phyloP scores from a whole-genome alignment of 1,140 invertebrate species.

The Polypedilum vanderplanki region DNA sequence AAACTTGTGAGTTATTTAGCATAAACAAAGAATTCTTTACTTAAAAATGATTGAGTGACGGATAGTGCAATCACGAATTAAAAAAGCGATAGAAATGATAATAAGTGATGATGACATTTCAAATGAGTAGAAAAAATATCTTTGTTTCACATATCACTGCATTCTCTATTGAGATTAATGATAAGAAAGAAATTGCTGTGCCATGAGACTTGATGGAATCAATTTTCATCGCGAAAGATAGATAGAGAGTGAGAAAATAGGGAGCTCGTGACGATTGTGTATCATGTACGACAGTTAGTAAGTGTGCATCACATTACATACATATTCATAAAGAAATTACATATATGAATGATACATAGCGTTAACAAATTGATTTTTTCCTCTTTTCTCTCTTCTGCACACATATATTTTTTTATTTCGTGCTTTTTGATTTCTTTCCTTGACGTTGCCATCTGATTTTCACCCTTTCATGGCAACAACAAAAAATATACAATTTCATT shows the following conservation, averaged over 20 bases:
- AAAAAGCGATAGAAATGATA: not conserved
- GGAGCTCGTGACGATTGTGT: not conserved
- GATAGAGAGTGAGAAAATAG: not conserved
- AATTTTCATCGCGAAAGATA: too few relatives aligned
- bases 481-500: too few relatives aligned
- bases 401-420: not conserved
- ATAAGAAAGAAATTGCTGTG: slow-evolving; percentile 12
- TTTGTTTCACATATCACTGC: slow-evolving; percentile 27
- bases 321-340: not conserved
- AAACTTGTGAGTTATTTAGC: not conserved
- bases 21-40: not conserved
- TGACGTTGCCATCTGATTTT: slow-evolving; percentile 17
- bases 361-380: not conserved
- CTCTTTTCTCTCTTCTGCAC: too few relatives aligned
- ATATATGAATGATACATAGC: not conserved
- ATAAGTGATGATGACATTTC: slow-evolving; percentile 11
- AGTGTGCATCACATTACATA: not conserved
- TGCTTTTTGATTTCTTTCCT: not conserved
- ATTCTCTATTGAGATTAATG: slow-evolving; percentile 29
- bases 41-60: not conserved
- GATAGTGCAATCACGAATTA: not conserved
- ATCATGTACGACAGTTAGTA: not conserved
- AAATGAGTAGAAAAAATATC: not conserved
- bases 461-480: not conserved
- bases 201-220: slow-evolving; percentile 12